Base-by-base conservation (phyloP, 1,140 invertebrate genomes). In the Zaprionus davidi region DNA sequence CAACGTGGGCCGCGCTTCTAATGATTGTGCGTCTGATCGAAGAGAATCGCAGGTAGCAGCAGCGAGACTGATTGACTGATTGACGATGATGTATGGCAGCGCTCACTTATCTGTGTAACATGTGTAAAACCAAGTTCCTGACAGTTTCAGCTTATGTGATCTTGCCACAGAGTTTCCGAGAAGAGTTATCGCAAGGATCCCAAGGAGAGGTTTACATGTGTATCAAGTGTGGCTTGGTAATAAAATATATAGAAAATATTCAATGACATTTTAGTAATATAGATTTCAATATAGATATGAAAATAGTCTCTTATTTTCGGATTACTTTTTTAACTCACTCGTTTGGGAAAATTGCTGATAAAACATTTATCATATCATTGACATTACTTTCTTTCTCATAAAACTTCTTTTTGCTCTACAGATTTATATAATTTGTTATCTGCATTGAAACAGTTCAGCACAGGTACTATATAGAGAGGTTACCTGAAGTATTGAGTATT, bases 11-110 rank as follows among this genome's bases (percentile, higher is more conserved):
- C 51, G 72, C 69, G 41, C 41, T 17, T 79, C 71, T 82, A 82
- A 81, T 86, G 71, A 86, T 86, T 79, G 15, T 41, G 65, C 49
- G 64, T 68, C 67, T 34, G 59, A 57, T 57, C 55, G 51, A 58
- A 64, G 62, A 86, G 82, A 63, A 49, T 57, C 31, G 55, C 73
- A 71, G 74, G 81, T 84, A 84, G 81, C 82, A 71, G 62, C 80
- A 72, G 69, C 41, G n/a, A 7, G n/a, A 46, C 41, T 51, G 46
- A 51, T 51, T 51, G 46, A 56, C 26, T 56, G 53, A 57, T 66
- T 66, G 60, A 79, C 63, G 82, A 85, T 71, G 80, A 77, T 87
- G 73, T 80, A 73, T 79, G 55, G 68, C 65, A 60, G 63, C 17
- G 41, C 36, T 70, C 46, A 58, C 38, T 51, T 62, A 76, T 66